Conservation (phyloP, 2,888 invertebrate species). For the Ditylenchus weischeri region DNA sequence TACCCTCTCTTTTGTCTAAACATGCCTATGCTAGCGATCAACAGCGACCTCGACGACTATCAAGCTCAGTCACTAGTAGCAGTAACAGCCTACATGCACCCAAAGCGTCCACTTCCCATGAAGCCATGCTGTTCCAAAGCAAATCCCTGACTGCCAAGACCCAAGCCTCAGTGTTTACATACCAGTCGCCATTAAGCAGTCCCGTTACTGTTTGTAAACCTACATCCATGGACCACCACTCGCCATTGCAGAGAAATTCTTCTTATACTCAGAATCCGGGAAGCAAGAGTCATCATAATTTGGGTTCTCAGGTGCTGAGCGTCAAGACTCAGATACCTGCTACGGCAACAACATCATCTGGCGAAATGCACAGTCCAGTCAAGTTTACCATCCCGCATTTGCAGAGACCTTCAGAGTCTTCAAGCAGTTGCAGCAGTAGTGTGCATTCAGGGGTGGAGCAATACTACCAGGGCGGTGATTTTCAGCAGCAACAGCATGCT, state of each 20-base stretch:
- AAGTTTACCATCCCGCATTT: conserved; percentile 16
- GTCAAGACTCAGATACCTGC: no score
- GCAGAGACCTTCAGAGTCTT: background rate
- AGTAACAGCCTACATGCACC: no score
- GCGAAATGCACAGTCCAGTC: background rate
- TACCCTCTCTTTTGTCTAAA: background rate
- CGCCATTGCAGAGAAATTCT: background rate
- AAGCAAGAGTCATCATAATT: no score
- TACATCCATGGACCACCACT: conserved; percentile 3
- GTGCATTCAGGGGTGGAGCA: no score
- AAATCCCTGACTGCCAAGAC: background rate
- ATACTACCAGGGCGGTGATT: no score
- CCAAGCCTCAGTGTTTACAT: background rate
- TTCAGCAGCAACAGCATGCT: no score
- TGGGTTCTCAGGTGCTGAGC: background rate
- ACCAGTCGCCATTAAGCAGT: conserved; percentile 13
- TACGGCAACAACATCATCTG: no score
- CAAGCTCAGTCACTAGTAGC: conserved; percentile 8
- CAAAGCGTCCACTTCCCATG: background rate
- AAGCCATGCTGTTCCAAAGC: background rate
- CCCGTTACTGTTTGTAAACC: background rate
- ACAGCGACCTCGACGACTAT: conserved; percentile 28
- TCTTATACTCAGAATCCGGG: no score
- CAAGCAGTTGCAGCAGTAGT: no score
- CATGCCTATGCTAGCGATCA: conserved; percentile 19